phyloP scores from a whole-genome alignment of 2,888 invertebrate species.

The Cataglyphis altisquamis region DNA sequence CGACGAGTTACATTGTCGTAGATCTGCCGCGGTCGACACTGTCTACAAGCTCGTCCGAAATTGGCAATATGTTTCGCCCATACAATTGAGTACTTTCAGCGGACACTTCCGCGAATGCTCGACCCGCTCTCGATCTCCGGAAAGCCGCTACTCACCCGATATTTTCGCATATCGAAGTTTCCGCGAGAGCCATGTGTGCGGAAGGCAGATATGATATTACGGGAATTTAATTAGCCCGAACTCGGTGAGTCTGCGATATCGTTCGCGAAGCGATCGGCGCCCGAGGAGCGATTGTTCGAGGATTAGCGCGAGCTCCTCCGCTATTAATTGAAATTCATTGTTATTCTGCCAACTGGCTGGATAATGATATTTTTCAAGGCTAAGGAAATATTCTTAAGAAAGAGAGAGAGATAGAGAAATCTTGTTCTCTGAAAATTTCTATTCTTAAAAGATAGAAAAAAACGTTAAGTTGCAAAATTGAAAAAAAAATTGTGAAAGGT shows the following conservation, averaged over 20 bases:
- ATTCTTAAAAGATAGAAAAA: background rate
- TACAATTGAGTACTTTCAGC: conserved; percentile 64
- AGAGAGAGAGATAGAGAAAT: background rate
- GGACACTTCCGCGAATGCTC: conserved; percentile 58
- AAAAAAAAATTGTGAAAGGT: background rate
- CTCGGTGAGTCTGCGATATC: conserved; percentile 77
- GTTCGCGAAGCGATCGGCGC: conserved; percentile 80
- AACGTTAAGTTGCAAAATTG: background rate
- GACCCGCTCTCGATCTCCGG: conserved; percentile 67
- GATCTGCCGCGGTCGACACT: conserved; percentile 57
- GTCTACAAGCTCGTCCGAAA: conserved; percentile 51
- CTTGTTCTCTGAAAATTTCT: background rate
- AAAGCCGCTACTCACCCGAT: conserved; percentile 54
- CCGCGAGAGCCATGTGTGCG: conserved; percentile 81
- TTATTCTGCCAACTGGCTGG: conserved; percentile 31
- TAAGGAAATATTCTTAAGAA: conserved; percentile 26
- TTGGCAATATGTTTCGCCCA: conserved; percentile 54
- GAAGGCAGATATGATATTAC: conserved; percentile 85
- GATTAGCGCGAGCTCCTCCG: conserved; percentile 80
- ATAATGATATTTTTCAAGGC: conserved; percentile 54
- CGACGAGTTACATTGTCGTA: conserved; percentile 55
- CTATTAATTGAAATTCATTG: conserved; percentile 81
- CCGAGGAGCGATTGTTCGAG: conserved; percentile 83
- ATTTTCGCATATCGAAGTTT: conserved; percentile 77
- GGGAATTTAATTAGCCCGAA: conserved; percentile 85